phyloP scores from a whole-genome alignment of 2,113 vertebrate genomes.

The Noctilio leporinus region DNA sequence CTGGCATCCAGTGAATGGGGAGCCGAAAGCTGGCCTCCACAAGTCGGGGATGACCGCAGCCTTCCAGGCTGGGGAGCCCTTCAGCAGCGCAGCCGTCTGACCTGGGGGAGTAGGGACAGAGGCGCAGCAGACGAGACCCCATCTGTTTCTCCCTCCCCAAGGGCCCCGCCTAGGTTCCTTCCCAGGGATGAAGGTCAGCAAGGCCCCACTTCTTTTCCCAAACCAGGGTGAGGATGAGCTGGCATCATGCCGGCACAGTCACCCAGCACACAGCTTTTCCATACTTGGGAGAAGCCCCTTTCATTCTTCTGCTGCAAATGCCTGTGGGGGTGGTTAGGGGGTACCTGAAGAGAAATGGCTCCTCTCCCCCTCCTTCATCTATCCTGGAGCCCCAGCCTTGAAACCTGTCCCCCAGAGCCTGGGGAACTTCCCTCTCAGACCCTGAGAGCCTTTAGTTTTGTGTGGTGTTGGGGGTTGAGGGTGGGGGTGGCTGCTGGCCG shows the following conservation, averaged over 20 bases:
- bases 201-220: neutral
- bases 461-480: neutral
- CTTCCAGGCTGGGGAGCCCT: neutral
- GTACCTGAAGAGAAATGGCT: neutral
- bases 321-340: too few species aligned
- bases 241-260: neutral
- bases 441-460: neutral
- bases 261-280: neutral
- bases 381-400: neutral
- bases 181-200: neutral
- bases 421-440: slow-evolving; percentile 24
- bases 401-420: neutral
- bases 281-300: neutral
- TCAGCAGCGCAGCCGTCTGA: neutral
- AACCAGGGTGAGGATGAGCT: neutral
- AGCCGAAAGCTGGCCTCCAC: neutral
- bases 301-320: neutral
- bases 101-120: neutral
- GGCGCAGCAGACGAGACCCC: neutral
- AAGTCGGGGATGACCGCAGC: neutral
- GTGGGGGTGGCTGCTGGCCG: neutral
- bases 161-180: neutral
- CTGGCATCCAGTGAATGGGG: neutral
- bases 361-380: neutral
- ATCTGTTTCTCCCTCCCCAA: neutral